phyloP scores from a whole-genome alignment of 2,113 vertebrate genomes.

The Stegostoma tigrinum region DNA sequence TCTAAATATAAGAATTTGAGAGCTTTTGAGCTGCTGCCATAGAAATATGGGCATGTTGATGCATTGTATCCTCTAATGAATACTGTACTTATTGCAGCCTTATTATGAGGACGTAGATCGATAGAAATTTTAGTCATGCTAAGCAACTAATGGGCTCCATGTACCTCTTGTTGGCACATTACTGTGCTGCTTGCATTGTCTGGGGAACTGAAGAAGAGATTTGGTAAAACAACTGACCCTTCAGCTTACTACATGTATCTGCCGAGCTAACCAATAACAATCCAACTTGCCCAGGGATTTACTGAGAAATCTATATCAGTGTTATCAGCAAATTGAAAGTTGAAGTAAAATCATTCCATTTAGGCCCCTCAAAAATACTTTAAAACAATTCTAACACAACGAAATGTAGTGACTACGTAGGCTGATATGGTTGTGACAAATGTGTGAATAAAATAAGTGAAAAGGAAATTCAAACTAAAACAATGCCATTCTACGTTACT shows the following conservation, averaged over 20 bases:
- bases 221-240: not conserved
- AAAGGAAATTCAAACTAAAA: slow-evolving; percentile 20
- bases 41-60: not conserved
- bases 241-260: not conserved
- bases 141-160: not conserved
- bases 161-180: not conserved
- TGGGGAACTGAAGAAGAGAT: not conserved
- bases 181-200: not conserved
- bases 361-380: not conserved
- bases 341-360: not conserved
- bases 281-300: not conserved
- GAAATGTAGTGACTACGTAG: not conserved
- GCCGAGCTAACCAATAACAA: not conserved
- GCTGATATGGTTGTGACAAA: not conserved
- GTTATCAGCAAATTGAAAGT: not conserved
- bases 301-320: not conserved
- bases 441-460: slow-evolving; percentile 5
- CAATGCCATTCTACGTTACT: not conserved
- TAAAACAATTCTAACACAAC: not conserved
- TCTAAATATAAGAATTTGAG: not conserved
- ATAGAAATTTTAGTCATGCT: not conserved
- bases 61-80: not conserved
- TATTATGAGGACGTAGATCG: too few species aligned
- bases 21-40: not conserved
- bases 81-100: not conserved